Evolutionary conservation across 2,113 vertebrate species (phyloP).

Genomic region (Arothron firmamentum): DNA sequence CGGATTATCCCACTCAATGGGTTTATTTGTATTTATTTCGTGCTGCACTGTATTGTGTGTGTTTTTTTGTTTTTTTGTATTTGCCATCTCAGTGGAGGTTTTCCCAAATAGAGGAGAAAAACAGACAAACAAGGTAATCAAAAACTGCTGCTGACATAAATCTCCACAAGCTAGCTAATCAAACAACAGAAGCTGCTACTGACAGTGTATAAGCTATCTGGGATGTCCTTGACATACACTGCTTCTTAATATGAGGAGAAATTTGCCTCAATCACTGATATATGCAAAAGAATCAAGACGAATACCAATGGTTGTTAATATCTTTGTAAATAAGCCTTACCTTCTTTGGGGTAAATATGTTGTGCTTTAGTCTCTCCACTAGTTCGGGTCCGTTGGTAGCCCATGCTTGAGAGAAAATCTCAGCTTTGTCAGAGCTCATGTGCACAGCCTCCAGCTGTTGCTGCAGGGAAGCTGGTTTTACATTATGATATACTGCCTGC

Average conservation of each 20-base stretch:
- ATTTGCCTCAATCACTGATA: too few relatives aligned
- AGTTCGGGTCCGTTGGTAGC: conserved; percentile 81
- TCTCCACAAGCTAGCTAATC: neutral
- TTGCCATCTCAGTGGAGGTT: neutral
- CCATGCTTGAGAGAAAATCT: conserved; percentile 85
- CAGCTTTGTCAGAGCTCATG: conserved; percentile 80
- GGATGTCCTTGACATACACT: too few relatives aligned
- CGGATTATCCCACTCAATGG: neutral
- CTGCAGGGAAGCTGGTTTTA: conserved; percentile 83
- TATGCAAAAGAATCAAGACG: neutral
- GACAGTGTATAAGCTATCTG: neutral
- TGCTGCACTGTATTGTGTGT: neutral
- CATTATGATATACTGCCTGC: conserved; percentile 89
- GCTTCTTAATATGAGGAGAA: too few relatives aligned
- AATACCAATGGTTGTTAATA: neutral
- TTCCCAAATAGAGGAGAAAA: neutral
- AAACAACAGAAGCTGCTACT: neutral
- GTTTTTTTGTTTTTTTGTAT: neutral
- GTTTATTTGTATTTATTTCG: neutral
- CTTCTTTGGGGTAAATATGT: conserved; percentile 87
- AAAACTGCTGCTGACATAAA: too few relatives aligned
- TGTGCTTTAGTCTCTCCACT: conserved; percentile 86
- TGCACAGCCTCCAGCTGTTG: conserved; percentile 85
- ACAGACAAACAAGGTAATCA: neutral
- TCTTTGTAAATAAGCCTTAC: conserved; percentile 59